These are phyloP conservation scores for Pherbina coryleti DNA, from an alignment of 2,888 invertebrate genomes.

Conservation along the genomic window DNA sequence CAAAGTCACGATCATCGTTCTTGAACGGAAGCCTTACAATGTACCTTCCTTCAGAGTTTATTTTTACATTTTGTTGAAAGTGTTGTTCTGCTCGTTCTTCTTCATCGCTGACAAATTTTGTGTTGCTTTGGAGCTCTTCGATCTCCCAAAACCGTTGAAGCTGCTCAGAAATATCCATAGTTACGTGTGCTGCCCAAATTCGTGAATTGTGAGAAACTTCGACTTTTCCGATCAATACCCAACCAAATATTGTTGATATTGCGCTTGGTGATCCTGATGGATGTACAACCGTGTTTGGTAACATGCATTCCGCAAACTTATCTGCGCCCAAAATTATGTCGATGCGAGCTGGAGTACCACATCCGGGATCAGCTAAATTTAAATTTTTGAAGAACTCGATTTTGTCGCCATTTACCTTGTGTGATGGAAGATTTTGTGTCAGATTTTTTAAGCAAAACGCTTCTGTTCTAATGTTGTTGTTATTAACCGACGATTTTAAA, in stretches of 20 bases:
- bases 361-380: conserved; percentile 34
- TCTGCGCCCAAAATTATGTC: conserved; percentile 40
- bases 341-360: conserved; percentile 9
- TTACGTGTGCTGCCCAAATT: background rate
- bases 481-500: background rate
- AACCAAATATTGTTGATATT: conserved; percentile 42
- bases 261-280: conserved; percentile 41
- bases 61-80: background rate
- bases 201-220: no score
- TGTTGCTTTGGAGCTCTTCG: background rate
- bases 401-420: background rate
- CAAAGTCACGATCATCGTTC: background rate
- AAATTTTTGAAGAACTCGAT: conserved; percentile 31
- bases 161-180: background rate
- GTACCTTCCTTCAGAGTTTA: background rate
- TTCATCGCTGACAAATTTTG: background rate
- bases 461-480: background rate
- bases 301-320: conserved; percentile 29
- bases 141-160: background rate
- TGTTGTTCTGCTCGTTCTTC: background rate
- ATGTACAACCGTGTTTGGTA: conserved; percentile 31
- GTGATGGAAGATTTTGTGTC: conserved; percentile 36
- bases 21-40: conserved; percentile 8
- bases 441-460: background rate
- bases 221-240: conserved; percentile 38